phyloP scores from a whole-genome alignment of 2,797 vertebrate species.

The Sylvilagus floridanus region DNA sequence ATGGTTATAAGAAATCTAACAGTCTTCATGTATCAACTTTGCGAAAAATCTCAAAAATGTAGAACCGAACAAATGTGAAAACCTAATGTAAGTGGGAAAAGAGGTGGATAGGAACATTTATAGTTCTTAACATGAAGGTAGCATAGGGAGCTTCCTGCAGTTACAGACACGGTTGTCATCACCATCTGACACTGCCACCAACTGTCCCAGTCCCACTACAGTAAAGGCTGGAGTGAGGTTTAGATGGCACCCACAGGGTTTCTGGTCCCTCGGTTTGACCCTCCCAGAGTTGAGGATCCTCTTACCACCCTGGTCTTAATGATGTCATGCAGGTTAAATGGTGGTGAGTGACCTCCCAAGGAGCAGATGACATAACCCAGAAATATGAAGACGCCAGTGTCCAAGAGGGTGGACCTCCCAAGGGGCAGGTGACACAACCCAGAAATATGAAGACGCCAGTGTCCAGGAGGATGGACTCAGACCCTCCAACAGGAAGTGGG shows the following conservation, averaged over 20 bases:
- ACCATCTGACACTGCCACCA: not conserved
- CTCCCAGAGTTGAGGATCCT: not conserved
- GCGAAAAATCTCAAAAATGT: not conserved
- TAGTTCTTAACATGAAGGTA: not conserved
- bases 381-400: not conserved
- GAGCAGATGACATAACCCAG: not conserved
- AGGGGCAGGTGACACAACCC: not conserved
- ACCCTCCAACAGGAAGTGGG: too few relatives aligned
- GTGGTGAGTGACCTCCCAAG: too few relatives aligned
- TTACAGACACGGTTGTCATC: rapidly evolving
- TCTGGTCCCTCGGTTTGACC: not conserved
- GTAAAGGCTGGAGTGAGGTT: not conserved
- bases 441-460: not conserved
- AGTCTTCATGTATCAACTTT: not conserved
- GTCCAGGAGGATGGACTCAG: not conserved
- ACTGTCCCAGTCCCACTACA: not conserved
- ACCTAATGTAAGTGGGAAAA: not conserved
- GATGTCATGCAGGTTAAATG: not conserved
- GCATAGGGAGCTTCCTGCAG: not conserved
- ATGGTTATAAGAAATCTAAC: not conserved
- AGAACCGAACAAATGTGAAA: not conserved
- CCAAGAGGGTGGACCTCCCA: too few relatives aligned
- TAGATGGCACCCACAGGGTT: not conserved
- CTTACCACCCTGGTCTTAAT: not conserved
- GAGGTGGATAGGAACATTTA: not conserved